phyloP scores from a whole-genome alignment of 2,797 vertebrate species.

The Tragelaphus oryx region DNA sequence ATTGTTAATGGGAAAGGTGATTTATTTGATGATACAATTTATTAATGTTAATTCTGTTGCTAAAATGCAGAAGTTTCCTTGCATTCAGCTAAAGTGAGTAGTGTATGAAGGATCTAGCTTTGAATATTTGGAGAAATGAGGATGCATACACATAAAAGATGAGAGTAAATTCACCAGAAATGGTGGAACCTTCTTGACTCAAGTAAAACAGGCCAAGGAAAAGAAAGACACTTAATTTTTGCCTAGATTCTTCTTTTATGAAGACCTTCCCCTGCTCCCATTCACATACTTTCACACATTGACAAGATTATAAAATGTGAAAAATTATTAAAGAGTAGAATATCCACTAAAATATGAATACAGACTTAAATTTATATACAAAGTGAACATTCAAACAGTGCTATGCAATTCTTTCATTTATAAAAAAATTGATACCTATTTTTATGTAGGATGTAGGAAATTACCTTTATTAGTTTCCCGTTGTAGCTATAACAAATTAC shows the following conservation, averaged over 20 bases:
- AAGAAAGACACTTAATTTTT: neutral
- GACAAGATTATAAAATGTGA: neutral
- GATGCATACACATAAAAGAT: neutral
- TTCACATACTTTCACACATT: neutral
- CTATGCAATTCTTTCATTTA: neutral
- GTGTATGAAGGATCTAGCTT: neutral
- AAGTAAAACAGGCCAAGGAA: neutral
- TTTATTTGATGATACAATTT: neutral
- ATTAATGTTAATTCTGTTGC: neutral
- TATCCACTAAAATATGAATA: neutral
- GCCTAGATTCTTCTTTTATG: neutral
- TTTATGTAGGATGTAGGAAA: neutral
- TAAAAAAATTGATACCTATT: neutral
- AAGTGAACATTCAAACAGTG: neutral
- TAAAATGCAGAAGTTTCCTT: neutral
- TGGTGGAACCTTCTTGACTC: neutral
- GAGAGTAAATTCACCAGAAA: fast-evolving
- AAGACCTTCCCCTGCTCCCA: neutral
- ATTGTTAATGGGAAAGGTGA: neutral
- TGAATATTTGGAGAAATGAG: neutral
- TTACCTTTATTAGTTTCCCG: neutral
- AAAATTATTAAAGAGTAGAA: neutral
- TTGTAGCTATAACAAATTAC: neutral
- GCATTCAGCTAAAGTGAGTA: neutral
- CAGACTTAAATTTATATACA: neutral